Percentiles rank a stretch among this genome's conserved stretches.
phyloP scores from a whole-genome alignment of 2,113 vertebrate species.

The Natator depressus region DNA sequence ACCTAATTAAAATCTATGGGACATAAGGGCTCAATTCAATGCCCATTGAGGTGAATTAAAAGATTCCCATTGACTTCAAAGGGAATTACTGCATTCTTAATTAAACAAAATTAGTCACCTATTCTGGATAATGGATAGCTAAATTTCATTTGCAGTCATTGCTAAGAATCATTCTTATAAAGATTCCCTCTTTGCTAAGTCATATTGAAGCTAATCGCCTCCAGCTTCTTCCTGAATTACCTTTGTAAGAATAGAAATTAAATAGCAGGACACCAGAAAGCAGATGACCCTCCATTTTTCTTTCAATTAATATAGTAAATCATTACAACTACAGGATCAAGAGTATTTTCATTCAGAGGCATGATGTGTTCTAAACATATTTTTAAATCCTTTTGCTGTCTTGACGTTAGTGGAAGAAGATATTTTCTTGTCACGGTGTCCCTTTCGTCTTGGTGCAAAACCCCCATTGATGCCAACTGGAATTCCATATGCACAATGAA shows the following conservation, averaged over 20 bases:
- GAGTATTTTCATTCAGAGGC: not conserved
- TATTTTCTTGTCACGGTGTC: not conserved
- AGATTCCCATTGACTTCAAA: not conserved
- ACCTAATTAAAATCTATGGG: not conserved
- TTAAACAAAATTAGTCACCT: not conserved
- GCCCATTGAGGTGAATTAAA: not conserved
- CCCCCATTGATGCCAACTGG: not conserved
- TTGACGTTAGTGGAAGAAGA: not conserved
- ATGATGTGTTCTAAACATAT: not conserved
- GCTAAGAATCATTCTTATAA: not conserved
- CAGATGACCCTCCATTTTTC: not conserved
- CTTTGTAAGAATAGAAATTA: not conserved
- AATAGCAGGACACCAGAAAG: not conserved
- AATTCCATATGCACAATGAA: not conserved
- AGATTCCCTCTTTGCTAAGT: not conserved
- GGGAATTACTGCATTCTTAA: not conserved
- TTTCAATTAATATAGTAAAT: slow-evolving; percentile 18
- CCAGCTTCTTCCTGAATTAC: not conserved
- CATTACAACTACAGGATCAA: slow-evolving; percentile 29
- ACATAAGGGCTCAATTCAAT: not conserved
- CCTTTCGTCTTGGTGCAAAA: not conserved
- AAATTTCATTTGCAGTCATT: not conserved
- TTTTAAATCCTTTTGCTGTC: not conserved
- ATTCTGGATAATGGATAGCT: not conserved
- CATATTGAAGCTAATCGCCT: not conserved